Percentiles rank a stretch among this genome's conserved stretches.
phyloP scores from a whole-genome alignment of 2,113 vertebrate genomes.

The Motacilla tschutschensis region DNA sequence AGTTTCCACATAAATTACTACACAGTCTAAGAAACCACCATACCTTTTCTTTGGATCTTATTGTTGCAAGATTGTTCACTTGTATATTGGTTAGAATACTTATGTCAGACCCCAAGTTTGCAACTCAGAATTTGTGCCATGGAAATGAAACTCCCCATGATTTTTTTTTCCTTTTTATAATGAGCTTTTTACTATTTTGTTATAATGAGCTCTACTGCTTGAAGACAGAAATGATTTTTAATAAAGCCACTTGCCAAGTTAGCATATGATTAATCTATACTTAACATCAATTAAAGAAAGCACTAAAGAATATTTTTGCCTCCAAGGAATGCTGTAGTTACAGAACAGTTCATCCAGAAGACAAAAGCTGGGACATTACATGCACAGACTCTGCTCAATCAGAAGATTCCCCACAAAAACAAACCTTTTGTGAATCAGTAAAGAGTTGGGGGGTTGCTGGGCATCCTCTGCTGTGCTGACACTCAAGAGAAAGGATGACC shows the following conservation, averaged over 20 bases:
- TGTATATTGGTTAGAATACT: neutral
- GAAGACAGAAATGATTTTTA: neutral
- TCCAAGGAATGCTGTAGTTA: neutral
- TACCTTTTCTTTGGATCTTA: neutral
- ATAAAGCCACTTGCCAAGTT: neutral
- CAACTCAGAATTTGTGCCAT: neutral
- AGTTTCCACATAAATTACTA: neutral
- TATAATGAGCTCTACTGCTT: neutral
- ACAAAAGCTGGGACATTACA: neutral
- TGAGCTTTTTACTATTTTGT: neutral
- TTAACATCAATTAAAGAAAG: conserved; percentile 1
- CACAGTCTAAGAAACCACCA: neutral
- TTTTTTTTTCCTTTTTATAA: neutral
- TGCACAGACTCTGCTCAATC: neutral
- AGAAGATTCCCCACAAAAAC: neutral
- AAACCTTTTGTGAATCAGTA: neutral
- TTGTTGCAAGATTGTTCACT: neutral
- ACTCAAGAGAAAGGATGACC: neutral
- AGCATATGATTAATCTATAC: neutral
- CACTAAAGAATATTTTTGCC: neutral
- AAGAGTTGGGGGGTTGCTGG: neutral
- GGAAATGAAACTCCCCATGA: neutral
- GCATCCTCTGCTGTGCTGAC: neutral
- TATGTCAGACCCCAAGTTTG: neutral
- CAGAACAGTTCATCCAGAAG: neutral